Evolutionary conservation across 2,113 vertebrate genomes (phyloP).

Genomic region (Ciconia boyciana): DNA sequence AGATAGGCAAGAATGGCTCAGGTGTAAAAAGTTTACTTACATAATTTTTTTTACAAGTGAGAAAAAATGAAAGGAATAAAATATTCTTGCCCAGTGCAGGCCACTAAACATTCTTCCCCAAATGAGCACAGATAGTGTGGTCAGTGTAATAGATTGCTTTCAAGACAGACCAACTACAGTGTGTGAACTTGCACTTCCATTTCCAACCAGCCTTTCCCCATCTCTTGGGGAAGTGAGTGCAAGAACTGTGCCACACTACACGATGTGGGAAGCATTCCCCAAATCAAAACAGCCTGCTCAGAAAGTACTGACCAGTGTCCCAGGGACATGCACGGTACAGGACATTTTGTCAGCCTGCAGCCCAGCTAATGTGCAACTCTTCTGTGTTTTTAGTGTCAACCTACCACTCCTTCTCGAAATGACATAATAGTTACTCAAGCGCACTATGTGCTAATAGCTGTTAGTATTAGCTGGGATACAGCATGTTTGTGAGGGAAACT

Average conservation of each 20-base stretch:
- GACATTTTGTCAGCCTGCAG: not conserved
- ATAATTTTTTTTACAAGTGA: not conserved
- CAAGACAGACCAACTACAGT: not conserved
- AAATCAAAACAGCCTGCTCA: not conserved
- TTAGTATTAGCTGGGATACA: not conserved
- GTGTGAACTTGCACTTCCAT: not conserved
- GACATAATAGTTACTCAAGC: not conserved
- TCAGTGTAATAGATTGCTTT: not conserved
- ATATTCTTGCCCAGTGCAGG: not conserved
- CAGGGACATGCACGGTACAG: accelerated
- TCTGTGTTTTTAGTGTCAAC: not conserved
- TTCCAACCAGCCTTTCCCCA: not conserved
- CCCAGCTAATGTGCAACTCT: not conserved
- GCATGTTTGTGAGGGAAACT: not conserved
- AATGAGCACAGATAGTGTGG: not conserved
- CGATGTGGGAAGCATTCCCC: accelerated
- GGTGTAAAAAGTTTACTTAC: not conserved
- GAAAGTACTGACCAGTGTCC: not conserved
- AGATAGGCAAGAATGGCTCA: not conserved
- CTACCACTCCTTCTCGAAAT: not conserved
- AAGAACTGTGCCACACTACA: not conserved
- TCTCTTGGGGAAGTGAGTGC: accelerated
- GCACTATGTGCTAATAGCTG: not conserved
- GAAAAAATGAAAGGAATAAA: not conserved
- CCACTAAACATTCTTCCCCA: not conserved